Evolutionary conservation across 2,113 vertebrate species (phyloP), one percentile per base, ranked within the genome.

Genomic region (Gavia stellata): DNA sequence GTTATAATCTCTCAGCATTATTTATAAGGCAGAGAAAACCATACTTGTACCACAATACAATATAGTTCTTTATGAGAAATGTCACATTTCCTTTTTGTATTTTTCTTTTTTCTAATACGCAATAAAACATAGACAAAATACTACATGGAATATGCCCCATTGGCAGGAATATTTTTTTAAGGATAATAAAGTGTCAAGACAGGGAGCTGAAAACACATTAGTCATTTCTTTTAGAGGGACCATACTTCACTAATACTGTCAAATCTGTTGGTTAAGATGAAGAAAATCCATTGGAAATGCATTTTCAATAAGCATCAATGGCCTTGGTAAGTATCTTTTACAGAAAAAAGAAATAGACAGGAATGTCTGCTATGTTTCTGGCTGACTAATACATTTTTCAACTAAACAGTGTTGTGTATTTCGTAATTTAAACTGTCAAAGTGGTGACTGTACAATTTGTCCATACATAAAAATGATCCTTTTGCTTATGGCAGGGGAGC

Each of bases 251-350:
- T 66, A 87, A 79, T 59, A 81, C 49, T 62, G 47, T 78, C 93
- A 94, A 70, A 53, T 38, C 58, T 79, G 42, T 63, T 91, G 62
- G 73, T 70, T 74, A 95, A 87, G 59, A 97, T 86, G n/a, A 89
- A 95, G 42, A 94, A 83, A 89, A 90, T 34, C 42, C 73, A 92
- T 55, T 82, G 65, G 53, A 94, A 96, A 95, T 50, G 67, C 61
- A 90, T 92, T 91, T 97, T 90, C 88, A 93, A 62, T 83, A 88
- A 94, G 38, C 83, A 91, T 44, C 65, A 74, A 36, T 44, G 44
- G 55, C 44, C 50, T 90, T 66, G 50, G 40, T 42, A 95, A 89
- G 38, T 45, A 91, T 36, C 73, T 93, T 88, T 44, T 33, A 52
- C 3, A 50, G 36, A 75, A 92, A 70, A 73, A 62, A 55, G 11